phyloP scores from a whole-genome alignment of 2,113 vertebrate species.

The Pogonocichla stellata region DNA sequence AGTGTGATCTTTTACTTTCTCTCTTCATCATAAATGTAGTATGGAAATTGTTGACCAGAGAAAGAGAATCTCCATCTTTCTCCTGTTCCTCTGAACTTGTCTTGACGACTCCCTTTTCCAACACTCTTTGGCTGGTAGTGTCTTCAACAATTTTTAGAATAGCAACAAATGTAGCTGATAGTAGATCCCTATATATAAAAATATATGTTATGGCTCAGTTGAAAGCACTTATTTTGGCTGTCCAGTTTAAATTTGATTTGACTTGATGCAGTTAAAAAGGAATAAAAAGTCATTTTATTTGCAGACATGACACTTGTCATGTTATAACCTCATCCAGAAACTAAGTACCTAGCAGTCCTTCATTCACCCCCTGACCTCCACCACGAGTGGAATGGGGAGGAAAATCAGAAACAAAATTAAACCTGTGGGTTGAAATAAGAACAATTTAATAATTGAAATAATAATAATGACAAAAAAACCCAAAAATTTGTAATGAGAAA shows the following conservation, averaged over 20 bases:
- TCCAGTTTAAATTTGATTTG: not conserved
- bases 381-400: not conserved
- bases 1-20: not conserved
- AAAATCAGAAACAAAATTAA: not conserved
- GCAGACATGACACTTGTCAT: not conserved
- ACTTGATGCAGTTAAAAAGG: not conserved
- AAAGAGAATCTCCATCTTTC: not conserved
- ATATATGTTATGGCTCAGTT: not conserved
- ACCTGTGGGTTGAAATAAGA: not conserved
- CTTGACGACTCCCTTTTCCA: not conserved
- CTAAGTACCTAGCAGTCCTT: not conserved
- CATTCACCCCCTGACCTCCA: not conserved
- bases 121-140: not conserved
- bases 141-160: not conserved
- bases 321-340: not conserved
- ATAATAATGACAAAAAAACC: not conserved
- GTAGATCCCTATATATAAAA: not conserved
- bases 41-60: not conserved
- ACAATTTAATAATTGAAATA: not conserved
- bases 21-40: not conserved
- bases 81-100: not conserved
- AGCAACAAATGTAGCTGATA: not conserved
- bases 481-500: not conserved
- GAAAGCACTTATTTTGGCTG: not conserved
- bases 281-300: not conserved